phyloP scores from a whole-genome alignment of 2,797 vertebrate genomes.

The Denticeps clupeoides region DNA sequence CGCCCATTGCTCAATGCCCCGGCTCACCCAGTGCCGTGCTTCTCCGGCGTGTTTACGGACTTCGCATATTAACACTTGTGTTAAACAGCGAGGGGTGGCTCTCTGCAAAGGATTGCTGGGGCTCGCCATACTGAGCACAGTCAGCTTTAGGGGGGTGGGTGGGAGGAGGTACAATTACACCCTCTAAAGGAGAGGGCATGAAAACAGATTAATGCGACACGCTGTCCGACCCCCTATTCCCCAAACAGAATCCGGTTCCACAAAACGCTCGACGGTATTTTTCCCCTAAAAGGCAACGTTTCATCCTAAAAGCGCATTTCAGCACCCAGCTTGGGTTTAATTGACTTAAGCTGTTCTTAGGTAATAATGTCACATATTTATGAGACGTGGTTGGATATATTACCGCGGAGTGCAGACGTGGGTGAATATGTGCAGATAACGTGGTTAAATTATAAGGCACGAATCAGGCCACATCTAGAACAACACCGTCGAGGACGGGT shows the following conservation, averaged over 20 bases:
- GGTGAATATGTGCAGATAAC: not conserved
- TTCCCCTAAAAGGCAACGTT: too few species aligned
- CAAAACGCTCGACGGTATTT: not conserved
- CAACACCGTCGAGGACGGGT: constrained; percentile 32
- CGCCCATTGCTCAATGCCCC: constrained; percentile 32
- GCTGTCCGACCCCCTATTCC: not conserved
- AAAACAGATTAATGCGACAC: constrained; percentile 8
- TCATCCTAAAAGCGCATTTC: not conserved
- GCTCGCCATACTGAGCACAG: constrained; percentile 3
- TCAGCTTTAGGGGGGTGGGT: not conserved
- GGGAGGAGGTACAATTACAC: too few species aligned
- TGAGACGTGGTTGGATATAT: constrained; percentile 4
- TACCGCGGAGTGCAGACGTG: not conserved
- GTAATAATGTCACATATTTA: constrained; percentile 9
- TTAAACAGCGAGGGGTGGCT: constrained; percentile 56
- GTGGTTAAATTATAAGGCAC: not conserved
- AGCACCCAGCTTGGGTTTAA: not conserved
- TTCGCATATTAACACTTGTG: constrained; percentile 55
- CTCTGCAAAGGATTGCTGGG: constrained; percentile 21
- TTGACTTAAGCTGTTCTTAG: not conserved
- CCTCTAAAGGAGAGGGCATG: not conserved
- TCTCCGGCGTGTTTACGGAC: constrained; percentile 53
- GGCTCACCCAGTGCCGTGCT: constrained; percentile 37
- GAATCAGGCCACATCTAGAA: not conserved
- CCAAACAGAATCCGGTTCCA: constrained; percentile 7